Percentiles rank a stretch among this genome's conserved stretches.
These are phyloP conservation scores for Valencia hispanica DNA, from an alignment of 2,797 vertebrate species.

Conservation along the genomic window DNA sequence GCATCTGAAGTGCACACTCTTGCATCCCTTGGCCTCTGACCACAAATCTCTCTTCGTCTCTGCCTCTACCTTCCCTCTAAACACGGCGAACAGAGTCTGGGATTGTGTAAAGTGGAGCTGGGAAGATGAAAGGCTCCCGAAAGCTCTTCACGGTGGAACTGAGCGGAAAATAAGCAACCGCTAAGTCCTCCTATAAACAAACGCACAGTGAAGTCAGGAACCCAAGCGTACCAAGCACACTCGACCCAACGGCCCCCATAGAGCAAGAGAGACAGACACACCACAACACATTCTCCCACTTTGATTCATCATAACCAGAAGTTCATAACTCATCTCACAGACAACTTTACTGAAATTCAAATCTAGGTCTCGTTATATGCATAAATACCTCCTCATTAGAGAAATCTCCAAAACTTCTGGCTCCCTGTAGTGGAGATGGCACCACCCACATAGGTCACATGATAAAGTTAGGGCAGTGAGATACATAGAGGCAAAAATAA, in stretches of 20 bases:
- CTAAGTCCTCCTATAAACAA: conserved; percentile 78
- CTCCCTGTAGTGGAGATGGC: conserved; percentile 11
- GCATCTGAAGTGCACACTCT: conserved; percentile 42
- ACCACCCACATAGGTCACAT: conserved; percentile 23
- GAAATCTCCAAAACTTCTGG: conserved; percentile 12
- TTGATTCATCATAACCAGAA: not conserved
- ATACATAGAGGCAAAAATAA: conserved; percentile 19
- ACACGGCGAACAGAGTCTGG: conserved; percentile 61
- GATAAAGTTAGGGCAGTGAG: conserved; percentile 9
- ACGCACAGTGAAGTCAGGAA: conserved; percentile 73
- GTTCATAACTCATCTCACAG: too few species aligned
- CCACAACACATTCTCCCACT: not conserved
- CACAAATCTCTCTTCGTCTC: conserved; percentile 68
- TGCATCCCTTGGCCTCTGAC: conserved; percentile 44
- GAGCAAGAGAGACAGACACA: conserved; percentile 6
- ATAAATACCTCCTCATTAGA: conserved; percentile 26
- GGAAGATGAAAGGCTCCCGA: conserved; percentile 75
- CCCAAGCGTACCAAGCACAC: conserved; percentile 51
- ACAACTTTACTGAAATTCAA: not conserved
- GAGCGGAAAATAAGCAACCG: conserved; percentile 79
- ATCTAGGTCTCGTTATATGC: not conserved
- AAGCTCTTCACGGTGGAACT: conserved; percentile 73
- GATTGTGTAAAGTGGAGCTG: conserved; percentile 55
- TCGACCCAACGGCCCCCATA: conserved; percentile 17
- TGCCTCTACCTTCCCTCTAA: conserved; percentile 50